Conservation (phyloP, 1,140 invertebrate species). For the Zaprionus kolodkinae region DNA sequence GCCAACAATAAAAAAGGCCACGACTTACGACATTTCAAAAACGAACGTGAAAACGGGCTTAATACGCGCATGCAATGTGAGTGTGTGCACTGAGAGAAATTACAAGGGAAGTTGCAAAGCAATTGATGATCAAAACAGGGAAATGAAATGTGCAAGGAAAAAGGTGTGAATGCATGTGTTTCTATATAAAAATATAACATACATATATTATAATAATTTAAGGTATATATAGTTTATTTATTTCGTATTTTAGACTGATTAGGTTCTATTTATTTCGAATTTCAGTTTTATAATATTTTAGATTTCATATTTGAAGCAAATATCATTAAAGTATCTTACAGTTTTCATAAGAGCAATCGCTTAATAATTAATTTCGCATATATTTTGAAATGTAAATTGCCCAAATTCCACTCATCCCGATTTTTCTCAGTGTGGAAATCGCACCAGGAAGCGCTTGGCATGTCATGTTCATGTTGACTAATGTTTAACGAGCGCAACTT, state of each 20-base stretch:
- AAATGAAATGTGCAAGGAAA: background rate
- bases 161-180: too few relatives aligned
- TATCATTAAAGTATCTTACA: too few relatives aligned
- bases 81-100: constrained; percentile 2
- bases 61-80: constrained; percentile 15
- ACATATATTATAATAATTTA: too few relatives aligned
- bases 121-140: background rate
- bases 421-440: constrained; percentile 1
- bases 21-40: constrained; percentile 62
- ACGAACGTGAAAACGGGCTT: constrained; percentile 51
- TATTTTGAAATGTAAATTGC: background rate
- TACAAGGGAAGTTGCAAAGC: background rate
- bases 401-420: background rate
- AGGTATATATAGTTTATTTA: too few relatives aligned
- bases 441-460: constrained; percentile 21
- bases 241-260: too few relatives aligned
- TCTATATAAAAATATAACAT: too few relatives aligned
- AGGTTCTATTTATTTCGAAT: too few relatives aligned
- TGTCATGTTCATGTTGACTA: constrained; percentile 77
- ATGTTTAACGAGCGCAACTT: constrained; percentile 74
- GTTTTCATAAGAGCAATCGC: too few relatives aligned
- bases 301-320: too few relatives aligned
- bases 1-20: constrained; percentile 66
- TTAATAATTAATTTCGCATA: too few relatives aligned
- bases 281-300: too few relatives aligned